Percentiles rank a stretch among this genome's conserved stretches.
phyloP scores from a whole-genome alignment of 1,140 invertebrate genomes.

The Drosophila oshimai region DNA sequence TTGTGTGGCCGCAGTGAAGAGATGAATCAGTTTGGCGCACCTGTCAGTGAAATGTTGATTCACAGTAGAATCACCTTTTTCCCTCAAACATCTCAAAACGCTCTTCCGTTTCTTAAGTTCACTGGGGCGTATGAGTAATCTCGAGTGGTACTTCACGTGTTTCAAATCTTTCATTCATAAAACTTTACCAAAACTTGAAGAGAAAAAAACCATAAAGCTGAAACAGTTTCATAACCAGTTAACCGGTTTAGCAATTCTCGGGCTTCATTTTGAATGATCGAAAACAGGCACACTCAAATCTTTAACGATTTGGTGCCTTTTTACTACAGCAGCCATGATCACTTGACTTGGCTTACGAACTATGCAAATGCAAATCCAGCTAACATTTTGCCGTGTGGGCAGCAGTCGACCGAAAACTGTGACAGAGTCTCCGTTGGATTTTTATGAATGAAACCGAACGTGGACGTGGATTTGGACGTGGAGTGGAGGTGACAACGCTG shows the following conservation, averaged over 20 bases:
- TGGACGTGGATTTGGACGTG: too few relatives aligned
- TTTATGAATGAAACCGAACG: slow-evolving; percentile 69
- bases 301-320: slow-evolving; percentile 73
- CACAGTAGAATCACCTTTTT: slow-evolving; percentile 28
- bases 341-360: slow-evolving; percentile 69
- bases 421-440: slow-evolving; percentile 47
- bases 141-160: slow-evolving; percentile 22
- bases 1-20: not conserved
- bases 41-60: slow-evolving; percentile 53
- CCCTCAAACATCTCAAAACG: slow-evolving; percentile 40
- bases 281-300: slow-evolving; percentile 50
- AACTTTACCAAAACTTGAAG: slow-evolving; percentile 5
- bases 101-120: not conserved
- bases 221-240: slow-evolving; percentile 60
- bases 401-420: slow-evolving; percentile 29
- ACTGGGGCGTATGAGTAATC: slow-evolving; percentile 68
- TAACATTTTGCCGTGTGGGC: slow-evolving; percentile 55
- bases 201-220: not conserved
- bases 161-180: slow-evolving; percentile 67
- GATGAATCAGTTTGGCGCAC: slow-evolving; percentile 60
- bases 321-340: slow-evolving; percentile 57
- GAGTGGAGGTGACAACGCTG: slow-evolving; percentile 13
- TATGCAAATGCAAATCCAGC: slow-evolving; percentile 76
- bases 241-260: slow-evolving; percentile 59
- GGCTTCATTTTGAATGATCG: slow-evolving; percentile 62